Evolutionary conservation across 2,888 invertebrate species (phyloP), one percentile per base, ranked within the genome.

Genomic region (Magallana nippona): DNA sequence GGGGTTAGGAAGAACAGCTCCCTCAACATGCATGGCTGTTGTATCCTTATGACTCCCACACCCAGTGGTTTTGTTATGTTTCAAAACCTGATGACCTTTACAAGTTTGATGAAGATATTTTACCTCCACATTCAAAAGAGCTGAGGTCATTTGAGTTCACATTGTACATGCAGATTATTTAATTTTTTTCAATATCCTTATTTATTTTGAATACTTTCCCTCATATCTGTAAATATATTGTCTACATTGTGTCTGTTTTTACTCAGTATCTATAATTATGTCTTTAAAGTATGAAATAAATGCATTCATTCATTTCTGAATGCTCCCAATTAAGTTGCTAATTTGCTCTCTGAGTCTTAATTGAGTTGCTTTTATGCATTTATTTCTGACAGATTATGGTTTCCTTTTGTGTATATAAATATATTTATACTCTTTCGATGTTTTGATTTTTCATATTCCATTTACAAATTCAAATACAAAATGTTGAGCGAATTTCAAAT

Each of bases 1-100:
- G 95, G 13, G 27, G 15, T 79, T 32, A 15, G 22, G 19, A 19
- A 95, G 80, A 0, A 71, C 71, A 71, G 32, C 22, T 27, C 71
- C 71, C 71, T 19, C n/a, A 13, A 27, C 27, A 11, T 71, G 71
- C 27, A 71, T 71, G 71, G 22, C 71, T 3, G 5, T 27, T 11
- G 27, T 71, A 44, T 71, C 13, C 15, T 13, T 62, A 19, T 62
- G 62, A 15, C 32, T 27, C 17, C 8, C 3, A 15, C 71, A 13
- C 13, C 71, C 32, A 71, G 22, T 22, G 71, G 71, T 27, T 32
- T 71, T 71, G 71, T 27, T 71, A 22, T 27, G 71, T 71, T 62
- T 71, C 32, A 32, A 71, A 71, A 11, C 71, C 1, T 71, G 3
- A 13, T 71, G 32, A 71, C 32, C 71, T 71, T 17, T 5, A 22